Conservation (phyloP, 1,140 invertebrate species). For the Aphelenchoides besseyi region DNA sequence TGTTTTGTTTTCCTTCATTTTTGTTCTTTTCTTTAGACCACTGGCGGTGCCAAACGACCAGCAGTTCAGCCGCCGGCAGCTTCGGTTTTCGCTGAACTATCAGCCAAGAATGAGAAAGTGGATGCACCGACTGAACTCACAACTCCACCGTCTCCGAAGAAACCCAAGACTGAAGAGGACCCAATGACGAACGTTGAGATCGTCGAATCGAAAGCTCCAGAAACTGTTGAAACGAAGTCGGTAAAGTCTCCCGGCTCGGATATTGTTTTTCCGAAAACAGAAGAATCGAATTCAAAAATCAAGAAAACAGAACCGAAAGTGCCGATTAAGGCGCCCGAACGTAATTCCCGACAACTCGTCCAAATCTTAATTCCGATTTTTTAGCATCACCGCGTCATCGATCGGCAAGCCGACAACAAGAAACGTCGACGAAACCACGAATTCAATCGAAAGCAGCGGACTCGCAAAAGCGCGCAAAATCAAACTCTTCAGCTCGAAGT, state of each 20-base stretch:
- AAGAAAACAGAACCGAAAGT: background rate
- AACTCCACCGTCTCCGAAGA: background rate
- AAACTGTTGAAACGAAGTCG: too few species aligned
- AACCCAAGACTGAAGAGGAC: background rate
- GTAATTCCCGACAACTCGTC: too few species aligned
- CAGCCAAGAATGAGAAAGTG: background rate
- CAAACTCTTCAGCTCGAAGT: background rate
- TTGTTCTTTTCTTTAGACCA: background rate
- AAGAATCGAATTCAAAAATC: too few species aligned
- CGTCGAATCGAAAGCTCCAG: too few species aligned
- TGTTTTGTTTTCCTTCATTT: conserved; percentile 8
- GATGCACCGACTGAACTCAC: background rate
- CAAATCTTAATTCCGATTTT: too few species aligned
- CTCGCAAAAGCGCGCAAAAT: background rate
- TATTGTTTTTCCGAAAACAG: too few species aligned
- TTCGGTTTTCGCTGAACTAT: background rate
- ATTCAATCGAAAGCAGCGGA: background rate
- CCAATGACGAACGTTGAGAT: too few species aligned
- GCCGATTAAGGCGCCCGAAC: background rate
- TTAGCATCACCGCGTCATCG: too few species aligned
- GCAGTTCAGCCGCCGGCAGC: background rate
- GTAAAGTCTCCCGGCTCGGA: too few species aligned
- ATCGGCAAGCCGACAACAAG: background rate
- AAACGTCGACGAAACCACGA: background rate
- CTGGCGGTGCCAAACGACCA: background rate